Conservation (phyloP, 2,113 vertebrate species). For the Daubentonia madagascariensis region DNA sequence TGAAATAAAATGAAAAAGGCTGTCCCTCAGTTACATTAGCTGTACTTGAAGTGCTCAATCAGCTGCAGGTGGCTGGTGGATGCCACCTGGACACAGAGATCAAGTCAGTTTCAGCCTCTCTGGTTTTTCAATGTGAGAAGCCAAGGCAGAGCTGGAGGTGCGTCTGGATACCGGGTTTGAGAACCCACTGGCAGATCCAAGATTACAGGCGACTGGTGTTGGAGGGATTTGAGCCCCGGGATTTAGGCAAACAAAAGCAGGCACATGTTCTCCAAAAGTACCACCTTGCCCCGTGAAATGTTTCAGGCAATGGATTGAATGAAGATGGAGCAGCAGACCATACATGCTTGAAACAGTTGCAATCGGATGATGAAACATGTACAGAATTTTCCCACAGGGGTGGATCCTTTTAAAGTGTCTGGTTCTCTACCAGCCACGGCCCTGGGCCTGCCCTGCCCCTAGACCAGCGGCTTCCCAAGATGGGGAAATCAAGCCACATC, state of each 20-base stretch:
- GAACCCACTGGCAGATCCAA: background rate
- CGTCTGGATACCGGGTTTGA: background rate
- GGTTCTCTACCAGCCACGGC: background rate
- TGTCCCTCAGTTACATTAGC: background rate
- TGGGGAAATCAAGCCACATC: too few relatives aligned
- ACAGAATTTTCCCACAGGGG: background rate
- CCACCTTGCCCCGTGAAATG: too few relatives aligned
- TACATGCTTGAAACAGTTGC: background rate
- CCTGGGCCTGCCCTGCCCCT: background rate
- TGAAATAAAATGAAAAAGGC: background rate
- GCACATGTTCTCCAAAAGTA: background rate
- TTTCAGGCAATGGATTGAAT: too few relatives aligned
- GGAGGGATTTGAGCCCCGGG: too few relatives aligned
- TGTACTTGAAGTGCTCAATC: too few relatives aligned
- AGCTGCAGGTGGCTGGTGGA: background rate
- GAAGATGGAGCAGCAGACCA: too few relatives aligned
- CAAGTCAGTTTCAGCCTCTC: accelerated
- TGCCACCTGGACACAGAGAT: too few relatives aligned
- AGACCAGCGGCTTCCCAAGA: too few relatives aligned
- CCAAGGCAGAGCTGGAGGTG: too few relatives aligned
- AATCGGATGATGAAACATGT: background rate
- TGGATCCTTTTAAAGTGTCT: background rate
- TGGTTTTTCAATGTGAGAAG: background rate
- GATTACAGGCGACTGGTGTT: background rate
- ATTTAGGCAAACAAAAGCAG: background rate